These are phyloP conservation scores for Flabesymbios commensalis DNA, from an alignment of 2,888 invertebrate species.

Conservation along the genomic window DNA sequence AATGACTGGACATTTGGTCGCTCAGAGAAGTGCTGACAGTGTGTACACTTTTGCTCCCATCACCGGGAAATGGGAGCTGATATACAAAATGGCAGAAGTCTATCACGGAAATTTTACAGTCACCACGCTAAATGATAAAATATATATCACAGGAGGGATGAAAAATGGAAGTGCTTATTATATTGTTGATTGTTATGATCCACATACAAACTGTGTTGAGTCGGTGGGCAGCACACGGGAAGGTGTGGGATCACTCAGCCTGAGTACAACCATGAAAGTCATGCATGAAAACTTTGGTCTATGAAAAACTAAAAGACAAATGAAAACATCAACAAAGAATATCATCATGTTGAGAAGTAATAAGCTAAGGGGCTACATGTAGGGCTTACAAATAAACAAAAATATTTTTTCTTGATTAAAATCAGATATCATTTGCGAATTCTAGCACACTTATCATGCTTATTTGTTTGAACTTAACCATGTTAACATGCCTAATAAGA, in stretches of 20 bases:
- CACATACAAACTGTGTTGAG: conserved; percentile 16
- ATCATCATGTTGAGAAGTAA: no score
- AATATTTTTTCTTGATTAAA: no score
- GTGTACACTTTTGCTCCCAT: conserved; percentile 30
- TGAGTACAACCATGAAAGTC: conserved; percentile 33
- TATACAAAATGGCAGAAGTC: conserved; percentile 13
- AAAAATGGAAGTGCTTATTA: conserved; percentile 12
- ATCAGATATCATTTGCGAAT: no score
- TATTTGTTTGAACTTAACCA: no score
- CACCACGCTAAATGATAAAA: conserved; percentile 22
- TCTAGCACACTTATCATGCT: no score
- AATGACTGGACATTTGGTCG: conserved; percentile 21
- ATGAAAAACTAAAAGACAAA: conserved; percentile 8
- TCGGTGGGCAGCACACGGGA: conserved; percentile 29
- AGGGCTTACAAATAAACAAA: no score
- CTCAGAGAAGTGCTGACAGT: conserved; percentile 20
- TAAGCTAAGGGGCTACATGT: no score
- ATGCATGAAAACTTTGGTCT: conserved; percentile 40
- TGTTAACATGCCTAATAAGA: no score
- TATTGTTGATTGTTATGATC: conserved; percentile 31
- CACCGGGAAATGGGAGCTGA: neutral
- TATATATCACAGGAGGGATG: conserved; percentile 34
- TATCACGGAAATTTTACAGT: conserved; percentile 26
- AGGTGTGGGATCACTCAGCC: conserved; percentile 26
- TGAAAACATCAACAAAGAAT: no score